These are phyloP conservation scores for Lasioglossum malachurum DNA, from an alignment of 2,888 invertebrate genomes.

Conservation along the genomic window DNA sequence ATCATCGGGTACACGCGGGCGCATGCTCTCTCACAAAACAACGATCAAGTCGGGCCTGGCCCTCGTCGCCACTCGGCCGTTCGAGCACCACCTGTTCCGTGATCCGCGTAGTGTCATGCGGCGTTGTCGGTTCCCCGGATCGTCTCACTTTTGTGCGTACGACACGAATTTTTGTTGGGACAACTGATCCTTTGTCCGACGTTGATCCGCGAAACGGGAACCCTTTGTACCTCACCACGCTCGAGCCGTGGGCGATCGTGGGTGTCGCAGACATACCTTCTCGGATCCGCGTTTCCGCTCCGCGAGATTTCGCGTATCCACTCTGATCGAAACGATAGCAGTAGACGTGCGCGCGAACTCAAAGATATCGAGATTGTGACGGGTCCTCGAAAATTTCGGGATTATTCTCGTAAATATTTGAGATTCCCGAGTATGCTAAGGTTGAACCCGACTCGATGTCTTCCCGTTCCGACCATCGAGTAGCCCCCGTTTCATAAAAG, in stretches of 20 bases:
- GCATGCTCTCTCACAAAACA: conserved; percentile 20
- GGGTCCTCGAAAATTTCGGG: not conserved
- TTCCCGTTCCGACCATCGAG: no score
- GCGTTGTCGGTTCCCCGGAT: conserved; percentile 42
- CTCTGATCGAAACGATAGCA: not conserved
- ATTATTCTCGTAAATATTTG: not conserved
- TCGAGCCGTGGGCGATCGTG: conserved; percentile 40
- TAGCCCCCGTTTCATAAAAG: no score
- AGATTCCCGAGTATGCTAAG: not conserved
- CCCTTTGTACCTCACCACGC: conserved; percentile 52
- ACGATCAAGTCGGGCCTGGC: conserved; percentile 27
- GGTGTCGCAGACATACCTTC: conserved; percentile 49
- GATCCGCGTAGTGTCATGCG: conserved; percentile 33
- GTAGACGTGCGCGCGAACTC: not conserved
- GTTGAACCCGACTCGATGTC: not conserved
- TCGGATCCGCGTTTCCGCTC: conserved; percentile 10
- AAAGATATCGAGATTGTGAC: not conserved
- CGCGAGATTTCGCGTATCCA: not conserved
- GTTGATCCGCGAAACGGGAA: conserved; percentile 61
- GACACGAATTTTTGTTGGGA: conserved; percentile 67
- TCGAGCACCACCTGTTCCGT: conserved; percentile 66
- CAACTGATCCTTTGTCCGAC: conserved; percentile 65
- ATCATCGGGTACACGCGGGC: conserved; percentile 44
- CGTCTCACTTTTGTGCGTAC: conserved; percentile 44
- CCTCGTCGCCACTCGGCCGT: conserved; percentile 27